Percentiles rank a stretch among this genome's conserved stretches.
These are phyloP conservation scores for Engraulis encrasicolus DNA, from an alignment of 2,113 vertebrate genomes.

Conservation along the genomic window DNA sequence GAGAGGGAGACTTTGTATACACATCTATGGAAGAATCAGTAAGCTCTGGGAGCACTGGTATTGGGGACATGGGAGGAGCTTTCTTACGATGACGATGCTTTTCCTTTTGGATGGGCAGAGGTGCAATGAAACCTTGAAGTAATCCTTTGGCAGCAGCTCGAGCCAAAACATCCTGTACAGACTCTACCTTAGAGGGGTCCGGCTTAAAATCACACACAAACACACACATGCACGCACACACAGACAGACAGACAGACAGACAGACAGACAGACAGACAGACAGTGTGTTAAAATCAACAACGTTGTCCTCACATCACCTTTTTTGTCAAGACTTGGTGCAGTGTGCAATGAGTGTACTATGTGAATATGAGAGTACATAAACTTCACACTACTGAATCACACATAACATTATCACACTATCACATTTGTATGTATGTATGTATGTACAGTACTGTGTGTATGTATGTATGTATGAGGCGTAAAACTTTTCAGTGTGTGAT, in stretches of 20 bases:
- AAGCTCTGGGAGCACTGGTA: neutral
- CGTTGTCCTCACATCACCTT: too few species aligned
- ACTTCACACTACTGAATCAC: too few species aligned
- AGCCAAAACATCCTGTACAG: conserved; percentile 72
- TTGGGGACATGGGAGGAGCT: conserved; percentile 12
- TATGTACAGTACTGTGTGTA: neutral
- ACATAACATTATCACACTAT: too few species aligned
- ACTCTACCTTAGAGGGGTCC: conserved; percentile 49
- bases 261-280: too few species aligned
- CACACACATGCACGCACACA: conserved; percentile 25
- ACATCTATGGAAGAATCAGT: too few species aligned
- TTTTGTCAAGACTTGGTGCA: too few species aligned
- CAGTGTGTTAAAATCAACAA: too few species aligned
- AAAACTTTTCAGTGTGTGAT: neutral
- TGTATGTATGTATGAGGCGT: neutral
- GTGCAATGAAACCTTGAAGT: conserved; percentile 6
- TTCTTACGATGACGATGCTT: neutral
- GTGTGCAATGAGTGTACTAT: too few species aligned
- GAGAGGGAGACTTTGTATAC: too few species aligned
- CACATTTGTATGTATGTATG: neutral
- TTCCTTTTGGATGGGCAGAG: conserved; percentile 4
- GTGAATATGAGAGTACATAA: too few species aligned
- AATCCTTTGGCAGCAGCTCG: conserved; percentile 71
- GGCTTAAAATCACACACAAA: conserved; percentile 44
- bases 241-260: conserved; percentile 21